Evolutionary conservation across 2,113 vertebrate genomes (phyloP).

Genomic region (Gopherus evgoodei): DNA sequence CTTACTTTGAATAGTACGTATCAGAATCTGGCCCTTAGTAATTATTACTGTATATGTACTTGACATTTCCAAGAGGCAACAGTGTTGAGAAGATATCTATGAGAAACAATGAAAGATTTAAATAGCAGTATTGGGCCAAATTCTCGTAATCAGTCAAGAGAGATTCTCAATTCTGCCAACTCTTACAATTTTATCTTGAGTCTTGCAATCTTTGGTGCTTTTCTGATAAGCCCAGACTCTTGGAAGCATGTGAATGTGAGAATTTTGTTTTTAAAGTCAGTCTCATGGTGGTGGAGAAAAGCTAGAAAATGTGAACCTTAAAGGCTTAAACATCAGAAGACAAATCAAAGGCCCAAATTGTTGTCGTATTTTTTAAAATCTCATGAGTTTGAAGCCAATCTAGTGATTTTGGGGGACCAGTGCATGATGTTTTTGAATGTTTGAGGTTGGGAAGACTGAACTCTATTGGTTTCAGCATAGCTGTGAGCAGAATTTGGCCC

Average conservation of each 20-base stretch:
- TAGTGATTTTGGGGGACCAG: background rate
- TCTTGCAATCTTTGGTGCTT: background rate
- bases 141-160: background rate
- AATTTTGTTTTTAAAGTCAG: background rate
- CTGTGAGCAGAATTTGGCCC: background rate
- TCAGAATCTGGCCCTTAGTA: background rate
- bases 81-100: background rate
- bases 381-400: background rate
- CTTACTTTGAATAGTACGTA: background rate
- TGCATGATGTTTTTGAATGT: background rate
- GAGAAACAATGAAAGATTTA: background rate
- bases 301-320: background rate
- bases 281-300: background rate
- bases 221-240: background rate
- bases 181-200: background rate
- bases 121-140: background rate
- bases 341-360: background rate
- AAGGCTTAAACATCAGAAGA: background rate
- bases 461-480: background rate
- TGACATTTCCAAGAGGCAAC: background rate
- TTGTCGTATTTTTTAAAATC: background rate
- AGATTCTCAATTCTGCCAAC: background rate
- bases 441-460: background rate
- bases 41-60: background rate
- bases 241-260: background rate